Evolutionary conservation across 2,113 vertebrate genomes (phyloP), one percentile per base, ranked within the genome.

Genomic region (Tragelaphus imberbis): DNA sequence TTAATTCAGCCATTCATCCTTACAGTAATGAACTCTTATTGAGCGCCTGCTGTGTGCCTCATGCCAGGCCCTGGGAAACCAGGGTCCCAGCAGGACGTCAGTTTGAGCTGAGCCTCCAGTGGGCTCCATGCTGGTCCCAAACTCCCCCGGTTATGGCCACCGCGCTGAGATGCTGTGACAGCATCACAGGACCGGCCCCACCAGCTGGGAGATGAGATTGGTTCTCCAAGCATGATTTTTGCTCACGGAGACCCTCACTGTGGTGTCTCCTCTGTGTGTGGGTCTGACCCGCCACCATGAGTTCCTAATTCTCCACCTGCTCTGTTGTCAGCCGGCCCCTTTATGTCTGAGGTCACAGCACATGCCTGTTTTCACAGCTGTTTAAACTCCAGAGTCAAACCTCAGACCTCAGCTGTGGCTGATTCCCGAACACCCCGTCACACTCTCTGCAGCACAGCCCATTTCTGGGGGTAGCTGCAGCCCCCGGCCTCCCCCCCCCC

Each of bases 61-160:
- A 6, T 28, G 25, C 68, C 11, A 49, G 58, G 49, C 63, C 2
- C 92, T 9, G 15, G 33, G 58, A 55, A 36, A 30, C 23, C 51
- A 84, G 90, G 88, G 56, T 51, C 59, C 19, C 33, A 23, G 47
- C n/a, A 40, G 82, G 65, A 36, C 9, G 0, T 6, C 53, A 8
- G 11, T 63, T 56, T 19, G 85, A 84, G 85, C 68, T 13, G 44
- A 88, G 71, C 47, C 36, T 3, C 56, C 13, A 23, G 84, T 25
- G 84, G 44, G 9, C 44, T 49, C 71, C 59, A 7, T 1, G 30
- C 49, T 9, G 49, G 49, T 10, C 44, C 27, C 8, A 16, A 3
- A 2, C 15, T 36, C 49, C 33, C 16, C 33, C 5, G 0, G 5
- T 33, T 36, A 30, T 1, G 6, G 49, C 12, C n/a, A 27, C 2